Percentiles rank a stretch among this genome's conserved stretches.
Conservation (phyloP, 2,888 invertebrate species). For the Drosophila engyochracea region DNA sequence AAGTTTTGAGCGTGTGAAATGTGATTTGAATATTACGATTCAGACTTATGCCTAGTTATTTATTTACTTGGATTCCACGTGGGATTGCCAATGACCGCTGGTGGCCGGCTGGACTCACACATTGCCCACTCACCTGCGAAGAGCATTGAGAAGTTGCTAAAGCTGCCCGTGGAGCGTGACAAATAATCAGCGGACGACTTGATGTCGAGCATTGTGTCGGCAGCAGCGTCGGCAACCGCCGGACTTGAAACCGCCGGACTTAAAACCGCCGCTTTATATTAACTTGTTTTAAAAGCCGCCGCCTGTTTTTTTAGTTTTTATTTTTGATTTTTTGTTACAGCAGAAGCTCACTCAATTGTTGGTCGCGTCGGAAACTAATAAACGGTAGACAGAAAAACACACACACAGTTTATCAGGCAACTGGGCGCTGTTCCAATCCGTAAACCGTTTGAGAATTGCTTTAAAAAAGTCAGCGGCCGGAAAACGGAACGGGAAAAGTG, state of each 20-base stretch:
- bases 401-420: constrained; percentile 36
- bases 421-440: constrained; percentile 21
- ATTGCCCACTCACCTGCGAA: constrained; percentile 91
- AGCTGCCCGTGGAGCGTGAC: constrained; percentile 93
- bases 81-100: constrained; percentile 69
- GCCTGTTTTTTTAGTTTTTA: background rate
- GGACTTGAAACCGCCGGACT: constrained; percentile 55
- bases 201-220: constrained; percentile 92
- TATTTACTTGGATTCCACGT: constrained; percentile 79
- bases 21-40: constrained; percentile 30
- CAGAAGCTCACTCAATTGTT: constrained; percentile 15
- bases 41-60: constrained; percentile 30
- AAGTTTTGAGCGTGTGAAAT: constrained; percentile 21
- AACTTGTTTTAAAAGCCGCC: background rate
- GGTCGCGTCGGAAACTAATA: constrained; percentile 77
- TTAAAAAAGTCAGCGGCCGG: constrained; percentile 72
- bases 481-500: constrained; percentile 86
- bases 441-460: constrained; percentile 65
- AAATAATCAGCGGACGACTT: constrained; percentile 96
- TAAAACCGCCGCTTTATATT: constrained; percentile 1
- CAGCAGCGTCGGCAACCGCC: constrained; percentile 72
- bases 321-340: background rate
- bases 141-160: constrained; percentile 97
- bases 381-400: constrained; percentile 46
- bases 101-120: constrained; percentile 76